A percentile compares a stretch with the other conserved stretches of the same genome.
These are phyloP conservation scores for Psilopsiagon aymara DNA, from an alignment of 2,113 vertebrate species.

Conservation along the genomic window DNA sequence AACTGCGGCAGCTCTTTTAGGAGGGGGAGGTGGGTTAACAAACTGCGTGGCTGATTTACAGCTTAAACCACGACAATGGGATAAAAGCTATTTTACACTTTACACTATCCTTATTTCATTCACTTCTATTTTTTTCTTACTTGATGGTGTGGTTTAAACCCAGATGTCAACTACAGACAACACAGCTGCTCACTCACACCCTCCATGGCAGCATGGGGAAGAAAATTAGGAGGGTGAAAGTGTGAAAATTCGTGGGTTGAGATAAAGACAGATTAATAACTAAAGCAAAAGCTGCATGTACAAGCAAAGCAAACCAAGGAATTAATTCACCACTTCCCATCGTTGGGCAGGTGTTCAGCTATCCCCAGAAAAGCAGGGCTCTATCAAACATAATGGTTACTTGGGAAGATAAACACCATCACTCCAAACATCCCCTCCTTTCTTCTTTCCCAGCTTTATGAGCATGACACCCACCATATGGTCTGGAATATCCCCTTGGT, in stretches of 20 bases:
- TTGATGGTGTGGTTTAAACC: background rate
- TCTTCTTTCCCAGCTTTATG: background rate
- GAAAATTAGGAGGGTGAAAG: background rate
- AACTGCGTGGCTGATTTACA: no score
- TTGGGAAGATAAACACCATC: background rate
- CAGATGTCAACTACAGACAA: no score
- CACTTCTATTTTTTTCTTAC: background rate
- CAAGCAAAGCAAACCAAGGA: background rate
- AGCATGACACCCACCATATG: no score
- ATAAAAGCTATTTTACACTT: background rate
- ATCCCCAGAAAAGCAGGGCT: background rate
- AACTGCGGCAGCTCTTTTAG: no score
- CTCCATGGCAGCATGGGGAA: no score
- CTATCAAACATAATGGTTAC: no score
- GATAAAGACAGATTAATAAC: background rate
- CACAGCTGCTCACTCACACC: background rate
- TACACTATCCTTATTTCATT: background rate
- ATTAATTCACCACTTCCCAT: background rate
- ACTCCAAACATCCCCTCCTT: rapidly evolving
- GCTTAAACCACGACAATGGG: no score
- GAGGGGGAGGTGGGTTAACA: no score
- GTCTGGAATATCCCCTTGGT: background rate
- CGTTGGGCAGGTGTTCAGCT: background rate
- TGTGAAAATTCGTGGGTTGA: background rate
- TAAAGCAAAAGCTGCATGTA: background rate